These are phyloP conservation scores for Scylla paramamosain DNA, from an alignment of 1,140 invertebrate species.

Conservation along the genomic window DNA sequence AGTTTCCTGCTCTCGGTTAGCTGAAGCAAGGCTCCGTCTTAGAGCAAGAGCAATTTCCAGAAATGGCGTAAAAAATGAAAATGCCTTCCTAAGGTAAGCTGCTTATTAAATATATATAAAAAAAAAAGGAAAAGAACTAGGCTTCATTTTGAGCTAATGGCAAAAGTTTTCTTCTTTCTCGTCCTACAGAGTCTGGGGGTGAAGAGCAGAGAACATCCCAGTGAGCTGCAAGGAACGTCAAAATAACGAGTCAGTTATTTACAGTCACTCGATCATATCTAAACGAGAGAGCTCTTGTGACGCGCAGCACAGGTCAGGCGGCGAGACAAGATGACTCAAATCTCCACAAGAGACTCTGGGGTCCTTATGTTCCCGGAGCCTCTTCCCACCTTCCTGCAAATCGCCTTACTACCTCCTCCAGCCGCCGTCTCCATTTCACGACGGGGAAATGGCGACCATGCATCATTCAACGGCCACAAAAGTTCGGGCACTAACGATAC, in stretches of 20 bases:
- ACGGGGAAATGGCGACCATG: not conserved
- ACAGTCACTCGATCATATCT: no score
- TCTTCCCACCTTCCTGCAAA: conserved; percentile 10
- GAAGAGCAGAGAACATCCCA: no score
- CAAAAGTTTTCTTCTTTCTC: not conserved
- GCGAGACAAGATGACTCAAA: not conserved
- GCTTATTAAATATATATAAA: not conserved
- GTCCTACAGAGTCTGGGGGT: no score
- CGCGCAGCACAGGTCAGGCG: not conserved
- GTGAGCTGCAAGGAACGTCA: no score
- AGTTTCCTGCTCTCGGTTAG: not conserved
- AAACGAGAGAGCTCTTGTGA: no score
- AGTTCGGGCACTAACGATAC: not conserved
- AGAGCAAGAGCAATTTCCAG: not conserved
- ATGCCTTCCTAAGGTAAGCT: not conserved
- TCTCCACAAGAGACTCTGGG: not conserved
- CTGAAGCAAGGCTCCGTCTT: not conserved
- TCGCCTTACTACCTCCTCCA: conserved; percentile 1
- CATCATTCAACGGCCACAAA: conserved; percentile 1
- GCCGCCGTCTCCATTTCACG: conserved; percentile 1
- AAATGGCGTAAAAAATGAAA: not conserved
- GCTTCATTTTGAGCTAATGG: not conserved
- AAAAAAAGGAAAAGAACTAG: no score
- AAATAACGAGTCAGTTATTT: no score
- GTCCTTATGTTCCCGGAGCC: conserved; percentile 10